These are phyloP conservation scores for Stegastes partitus DNA, from an alignment of 2,113 vertebrate genomes.

Conservation along the genomic window DNA sequence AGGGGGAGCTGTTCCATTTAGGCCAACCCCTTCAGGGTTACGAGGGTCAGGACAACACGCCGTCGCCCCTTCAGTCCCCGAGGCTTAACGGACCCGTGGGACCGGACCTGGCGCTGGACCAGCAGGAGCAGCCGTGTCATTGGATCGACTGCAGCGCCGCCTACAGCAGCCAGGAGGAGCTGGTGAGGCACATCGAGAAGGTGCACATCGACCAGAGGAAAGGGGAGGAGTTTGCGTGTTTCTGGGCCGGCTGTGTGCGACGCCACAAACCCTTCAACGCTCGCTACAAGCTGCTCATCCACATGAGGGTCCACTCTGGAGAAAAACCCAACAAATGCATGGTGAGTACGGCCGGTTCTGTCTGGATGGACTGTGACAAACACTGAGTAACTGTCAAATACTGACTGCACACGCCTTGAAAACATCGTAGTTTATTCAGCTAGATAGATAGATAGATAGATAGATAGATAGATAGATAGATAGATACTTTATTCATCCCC, in stretches of 20 bases:
- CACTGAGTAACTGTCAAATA: too few species aligned
- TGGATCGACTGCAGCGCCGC: conserved; percentile 95
- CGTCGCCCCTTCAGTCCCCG: conserved; percentile 61
- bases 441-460: too few species aligned
- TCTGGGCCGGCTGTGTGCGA: conserved; percentile 94
- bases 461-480: too few species aligned
- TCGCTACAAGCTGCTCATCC: conserved; percentile 98
- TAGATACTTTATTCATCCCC: too few species aligned
- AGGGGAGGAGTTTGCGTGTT: conserved; percentile 97
- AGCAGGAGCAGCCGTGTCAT: conserved; percentile 85
- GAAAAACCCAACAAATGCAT: conserved; percentile 99
- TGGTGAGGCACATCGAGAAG: conserved; percentile 98
- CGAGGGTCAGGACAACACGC: conserved; percentile 34
- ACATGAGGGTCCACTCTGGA: conserved; percentile 98
- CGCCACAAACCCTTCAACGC: conserved; percentile 97
- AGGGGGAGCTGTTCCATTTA: conserved; percentile 61
- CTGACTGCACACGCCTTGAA: too few species aligned
- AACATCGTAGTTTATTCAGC: too few species aligned
- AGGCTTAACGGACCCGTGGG: conserved; percentile 66
- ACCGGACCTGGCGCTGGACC: conserved; percentile 68
- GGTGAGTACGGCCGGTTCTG: conserved; percentile 85
- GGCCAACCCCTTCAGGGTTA: conserved; percentile 56
- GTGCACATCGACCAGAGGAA: conserved; percentile 95
- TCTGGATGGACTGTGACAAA: not conserved
- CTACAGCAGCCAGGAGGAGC: conserved; percentile 92